A percentile compares a stretch with the other conserved stretches of the same genome.
phyloP scores from a whole-genome alignment of 1,140 invertebrate species.

The Hypothenemus hampei region DNA sequence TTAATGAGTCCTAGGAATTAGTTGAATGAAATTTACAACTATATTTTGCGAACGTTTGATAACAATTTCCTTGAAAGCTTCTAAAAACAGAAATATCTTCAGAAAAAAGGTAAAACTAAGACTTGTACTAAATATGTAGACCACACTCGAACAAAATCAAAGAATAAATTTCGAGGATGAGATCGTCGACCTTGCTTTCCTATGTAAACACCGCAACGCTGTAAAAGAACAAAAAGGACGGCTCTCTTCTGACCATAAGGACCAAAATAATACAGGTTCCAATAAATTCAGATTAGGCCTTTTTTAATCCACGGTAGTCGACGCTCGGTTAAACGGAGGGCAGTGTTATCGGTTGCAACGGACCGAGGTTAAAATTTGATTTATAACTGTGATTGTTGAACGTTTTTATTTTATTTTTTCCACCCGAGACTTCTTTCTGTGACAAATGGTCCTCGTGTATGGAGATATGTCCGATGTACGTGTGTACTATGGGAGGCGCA shows the following conservation, averaged over 20 bases:
- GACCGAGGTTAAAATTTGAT: slow-evolving; percentile 27
- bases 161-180: too few relatives aligned
- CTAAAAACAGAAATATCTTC: too few relatives aligned
- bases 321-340: slow-evolving; percentile 29
- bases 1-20: too few relatives aligned
- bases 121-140: too few relatives aligned
- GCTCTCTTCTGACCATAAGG: slow-evolving; percentile 15
- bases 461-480: too few relatives aligned
- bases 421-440: not conserved
- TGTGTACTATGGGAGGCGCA: too few relatives aligned
- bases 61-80: too few relatives aligned
- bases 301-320: slow-evolving; percentile 33
- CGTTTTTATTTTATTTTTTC: slow-evolving; percentile 6
- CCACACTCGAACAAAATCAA: too few relatives aligned
- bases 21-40: too few relatives aligned
- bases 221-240: slow-evolving; percentile 23
- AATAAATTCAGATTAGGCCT: slow-evolving; percentile 35
- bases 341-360: slow-evolving; percentile 24
- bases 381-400: slow-evolving; percentile 21
- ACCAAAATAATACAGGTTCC: slow-evolving; percentile 30
- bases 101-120: too few relatives aligned
- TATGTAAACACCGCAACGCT: slow-evolving; percentile 18
- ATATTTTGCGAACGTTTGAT: too few relatives aligned
- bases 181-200: slow-evolving; percentile 17
- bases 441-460: not conserved